These are phyloP conservation scores for Nansenia antarctica DNA, from an alignment of 2,113 vertebrate species.

Conservation along the genomic window DNA sequence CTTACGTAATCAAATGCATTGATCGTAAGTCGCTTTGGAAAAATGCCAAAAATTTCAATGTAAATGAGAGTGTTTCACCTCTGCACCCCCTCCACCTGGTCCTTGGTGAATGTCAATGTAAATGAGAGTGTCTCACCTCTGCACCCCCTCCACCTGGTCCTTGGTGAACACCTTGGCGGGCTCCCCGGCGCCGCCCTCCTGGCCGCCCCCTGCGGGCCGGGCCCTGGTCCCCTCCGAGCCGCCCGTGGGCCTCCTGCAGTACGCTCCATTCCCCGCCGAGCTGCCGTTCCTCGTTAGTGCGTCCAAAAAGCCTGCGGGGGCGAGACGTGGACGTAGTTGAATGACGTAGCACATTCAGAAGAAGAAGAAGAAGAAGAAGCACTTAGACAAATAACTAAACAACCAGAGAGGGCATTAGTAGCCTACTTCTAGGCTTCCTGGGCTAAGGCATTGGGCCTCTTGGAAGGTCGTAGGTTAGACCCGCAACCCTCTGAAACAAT, in stretches of 20 bases:
- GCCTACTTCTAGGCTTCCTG: too few relatives aligned
- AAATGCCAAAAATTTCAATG: too few relatives aligned
- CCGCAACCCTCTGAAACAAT: too few relatives aligned
- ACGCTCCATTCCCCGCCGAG: conserved; percentile 80
- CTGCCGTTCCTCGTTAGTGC: conserved; percentile 88
- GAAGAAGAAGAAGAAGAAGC: not conserved
- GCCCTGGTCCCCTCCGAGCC: conserved; percentile 64
- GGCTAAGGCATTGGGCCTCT: too few relatives aligned
- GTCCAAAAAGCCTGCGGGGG: conserved; percentile 83
- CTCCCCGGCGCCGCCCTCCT: conserved; percentile 66
- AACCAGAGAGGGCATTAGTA: too few relatives aligned
- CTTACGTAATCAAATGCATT: too few relatives aligned
- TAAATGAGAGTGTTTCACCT: too few relatives aligned
- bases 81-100: conserved; percentile 92
- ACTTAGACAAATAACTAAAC: too few relatives aligned
- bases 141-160: conserved; percentile 92
- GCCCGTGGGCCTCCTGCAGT: conserved; percentile 76
- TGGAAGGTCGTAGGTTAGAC: too few relatives aligned
- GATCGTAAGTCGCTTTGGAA: too few relatives aligned
- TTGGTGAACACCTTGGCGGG: conserved; percentile 84
- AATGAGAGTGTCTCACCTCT: too few relatives aligned
- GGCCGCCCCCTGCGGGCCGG: conserved; percentile 65
- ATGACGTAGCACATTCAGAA: not conserved
- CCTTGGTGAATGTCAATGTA: too few relatives aligned
- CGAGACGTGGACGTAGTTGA: not conserved